Conservation (phyloP, 2,888 invertebrate genomes). For the Ctena decussata region DNA sequence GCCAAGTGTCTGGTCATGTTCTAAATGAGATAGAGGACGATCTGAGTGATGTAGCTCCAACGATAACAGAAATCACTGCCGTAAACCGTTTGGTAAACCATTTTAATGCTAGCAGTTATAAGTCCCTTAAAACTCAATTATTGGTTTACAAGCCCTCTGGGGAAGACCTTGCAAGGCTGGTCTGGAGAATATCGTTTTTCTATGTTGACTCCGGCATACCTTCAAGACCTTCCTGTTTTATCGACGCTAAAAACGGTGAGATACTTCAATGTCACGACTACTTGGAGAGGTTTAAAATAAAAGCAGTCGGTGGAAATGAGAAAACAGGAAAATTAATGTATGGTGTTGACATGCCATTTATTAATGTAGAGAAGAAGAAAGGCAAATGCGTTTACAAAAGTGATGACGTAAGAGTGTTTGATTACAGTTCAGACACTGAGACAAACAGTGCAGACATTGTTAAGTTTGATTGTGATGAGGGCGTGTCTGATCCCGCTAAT, state of each 20-base stretch:
- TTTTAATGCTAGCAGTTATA: background rate
- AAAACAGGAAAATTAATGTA: conserved; percentile 49
- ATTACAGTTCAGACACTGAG: conserved; percentile 28
- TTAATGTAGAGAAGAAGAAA: conserved; percentile 21
- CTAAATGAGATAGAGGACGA: conserved; percentile 22
- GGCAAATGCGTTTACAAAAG: conserved; percentile 37
- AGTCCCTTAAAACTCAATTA: background rate
- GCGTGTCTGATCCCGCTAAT: conserved; percentile 51
- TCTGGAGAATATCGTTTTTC: conserved; percentile 34
- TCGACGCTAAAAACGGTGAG: conserved; percentile 36
- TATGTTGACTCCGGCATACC: background rate
- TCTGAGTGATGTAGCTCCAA: background rate
- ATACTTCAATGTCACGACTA: conserved; percentile 10
- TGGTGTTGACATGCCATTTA: conserved; percentile 39
- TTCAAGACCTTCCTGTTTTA: conserved; percentile 21
- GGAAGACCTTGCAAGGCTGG: conserved; percentile 5
- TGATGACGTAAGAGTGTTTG: conserved; percentile 32
- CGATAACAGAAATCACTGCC: background rate
- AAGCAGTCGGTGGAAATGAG: conserved; percentile 54
- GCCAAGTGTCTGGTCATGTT: conserved; percentile 41
- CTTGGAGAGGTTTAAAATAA: conserved; percentile 14
- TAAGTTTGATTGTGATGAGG: conserved; percentile 44
- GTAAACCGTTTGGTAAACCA: background rate
- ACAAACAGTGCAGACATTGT: background rate
- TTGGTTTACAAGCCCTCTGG: background rate